Evolutionary conservation across 2,113 vertebrate genomes (phyloP).

Genomic region (Epinephelus cyanopodus): DNA sequence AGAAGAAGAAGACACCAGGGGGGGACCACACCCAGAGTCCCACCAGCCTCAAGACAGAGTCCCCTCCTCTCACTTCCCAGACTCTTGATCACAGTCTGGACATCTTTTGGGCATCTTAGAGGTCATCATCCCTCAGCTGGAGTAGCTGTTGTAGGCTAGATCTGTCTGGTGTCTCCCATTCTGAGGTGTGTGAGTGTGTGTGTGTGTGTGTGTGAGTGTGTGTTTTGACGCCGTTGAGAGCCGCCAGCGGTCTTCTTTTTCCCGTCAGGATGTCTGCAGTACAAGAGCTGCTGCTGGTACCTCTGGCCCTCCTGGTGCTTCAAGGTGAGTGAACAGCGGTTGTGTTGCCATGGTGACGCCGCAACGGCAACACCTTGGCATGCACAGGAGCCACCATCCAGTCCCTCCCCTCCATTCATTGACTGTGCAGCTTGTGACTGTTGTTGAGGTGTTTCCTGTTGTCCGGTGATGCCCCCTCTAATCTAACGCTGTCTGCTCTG

Average conservation of each 20-base stretch:
- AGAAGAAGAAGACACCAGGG: slow-evolving; percentile 20
- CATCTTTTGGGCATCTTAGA: background rate
- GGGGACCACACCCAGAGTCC: slow-evolving; percentile 57
- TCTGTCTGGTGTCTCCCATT: slow-evolving; percentile 24
- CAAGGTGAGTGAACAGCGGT: slow-evolving; percentile 76
- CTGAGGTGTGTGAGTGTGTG: slow-evolving; percentile 38
- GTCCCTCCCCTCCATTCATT: background rate
- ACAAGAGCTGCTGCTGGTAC: slow-evolving; percentile 63
- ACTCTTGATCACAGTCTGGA: slow-evolving; percentile 6
- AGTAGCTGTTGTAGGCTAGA: background rate
- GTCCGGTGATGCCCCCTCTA: background rate
- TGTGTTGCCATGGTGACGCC: slow-evolving; percentile 20
- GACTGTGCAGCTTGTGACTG: background rate
- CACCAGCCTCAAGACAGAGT: slow-evolving; percentile 8
- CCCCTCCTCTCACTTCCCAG: slow-evolving; percentile 16
- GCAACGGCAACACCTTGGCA: slow-evolving; percentile 7
- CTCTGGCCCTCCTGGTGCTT: slow-evolving; percentile 64
- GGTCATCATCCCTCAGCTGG: slow-evolving; percentile 7
- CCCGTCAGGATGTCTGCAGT: slow-evolving; percentile 70
- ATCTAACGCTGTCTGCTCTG: background rate
- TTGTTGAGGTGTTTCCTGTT: slow-evolving; percentile 14
- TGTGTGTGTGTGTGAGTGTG: slow-evolving; percentile 45
- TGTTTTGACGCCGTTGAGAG: slow-evolving; percentile 25
- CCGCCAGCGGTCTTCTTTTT: slow-evolving; percentile 25
- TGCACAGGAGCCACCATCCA: slow-evolving; percentile 22